Base-by-base conservation (phyloP, 2,888 invertebrate species). In the Agrotis clavis region DNA sequence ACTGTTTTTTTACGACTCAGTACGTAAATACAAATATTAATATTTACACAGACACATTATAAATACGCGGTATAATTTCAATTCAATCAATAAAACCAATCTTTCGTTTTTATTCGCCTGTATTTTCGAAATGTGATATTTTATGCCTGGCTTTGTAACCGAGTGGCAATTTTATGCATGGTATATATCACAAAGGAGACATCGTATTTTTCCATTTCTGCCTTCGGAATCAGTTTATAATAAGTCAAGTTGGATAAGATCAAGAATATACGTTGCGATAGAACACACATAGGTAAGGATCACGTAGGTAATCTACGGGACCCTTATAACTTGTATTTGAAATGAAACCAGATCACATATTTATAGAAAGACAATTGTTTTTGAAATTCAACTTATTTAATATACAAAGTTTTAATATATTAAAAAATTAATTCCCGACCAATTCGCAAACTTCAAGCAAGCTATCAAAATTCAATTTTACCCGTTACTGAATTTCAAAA, bases 381-480 rank as follows among this genome's bases (percentile, higher is more conserved):
- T 76, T 57, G 13, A 41, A 45, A 48, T 48, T 18, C n/a, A 21
- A 13, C 30, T 21, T 50, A 61, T 62, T 60, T 63, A 13, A 64
- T 54, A 45, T 45, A 2, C 13, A 41, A 79, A 74, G 47, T 64
- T 77, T 21, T 51, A 53, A 67, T 59, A 59, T 16, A 65, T 65
- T 51, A 68, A 51, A 67, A 57, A 70, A 70, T 69, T 11, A 60
- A 69, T 63, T 57, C 18, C 35, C 25, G n/a, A 45, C 19, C 50
- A 69, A 72, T 77, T 56, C 25, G n/a, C 51, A 67, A 82, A 79
- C 30, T 80, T 82, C 41, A 62, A 59, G 65, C 59, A 60, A 60
- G 62, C 59, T 56, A 73, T 73, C 51, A 61, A 72, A 76, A 74
- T 76, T 76, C 30, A 75, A 77, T 81, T 73, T 68, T 41, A 62